Evolutionary conservation across 2,113 vertebrate genomes (phyloP), one percentile per base, ranked within the genome.

Genomic region (Phaethornis superciliosus): DNA sequence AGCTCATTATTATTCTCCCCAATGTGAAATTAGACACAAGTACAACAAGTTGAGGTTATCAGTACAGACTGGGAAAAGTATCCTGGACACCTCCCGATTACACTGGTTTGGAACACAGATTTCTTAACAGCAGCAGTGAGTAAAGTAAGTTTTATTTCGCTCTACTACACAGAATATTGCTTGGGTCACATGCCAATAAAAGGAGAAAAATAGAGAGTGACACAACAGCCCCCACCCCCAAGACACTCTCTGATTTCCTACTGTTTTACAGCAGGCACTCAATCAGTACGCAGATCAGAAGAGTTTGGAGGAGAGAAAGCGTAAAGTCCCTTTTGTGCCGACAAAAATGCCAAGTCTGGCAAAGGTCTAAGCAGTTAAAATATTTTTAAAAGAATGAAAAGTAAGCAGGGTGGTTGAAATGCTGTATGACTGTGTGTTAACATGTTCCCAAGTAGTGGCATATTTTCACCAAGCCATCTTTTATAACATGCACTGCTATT

Each of bases 311-410:
- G 91, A 94, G 56, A 84, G 71, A 96, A 91, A 96, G 95, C n/a
- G 69, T 90, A 69, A 91, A 96, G 97, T 92, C 93, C 91, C 94
- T 97, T 97, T 97, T 95, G 90, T 90, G 84, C 86, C 76, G 80
- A 72, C 97, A 98, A 97, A 96, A 96, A 97, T 96, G 93, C 93
- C 52, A 96, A 92, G 94, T 96, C 96, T 97, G 96, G 92, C 95
- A 97, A 97, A 94, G 96, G 96, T 97, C 96, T 98, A 91, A 94
- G 96, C 97, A 97, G 97, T 97, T 97, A 98, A 98, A 98, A 97
- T 97, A 97, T 97, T 97, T 97, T 97, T 97, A 80, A 91, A 96
- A 96, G 97, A 96, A 96, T 78, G 82, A 89, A 81, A 98, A 97
- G 97, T 95, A 97, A 88, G 89, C 87, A 94, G 88, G 87, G 94